Evolutionary conservation across 2,113 vertebrate genomes (phyloP).

Genomic region (Corythoichthys intestinalis): DNA sequence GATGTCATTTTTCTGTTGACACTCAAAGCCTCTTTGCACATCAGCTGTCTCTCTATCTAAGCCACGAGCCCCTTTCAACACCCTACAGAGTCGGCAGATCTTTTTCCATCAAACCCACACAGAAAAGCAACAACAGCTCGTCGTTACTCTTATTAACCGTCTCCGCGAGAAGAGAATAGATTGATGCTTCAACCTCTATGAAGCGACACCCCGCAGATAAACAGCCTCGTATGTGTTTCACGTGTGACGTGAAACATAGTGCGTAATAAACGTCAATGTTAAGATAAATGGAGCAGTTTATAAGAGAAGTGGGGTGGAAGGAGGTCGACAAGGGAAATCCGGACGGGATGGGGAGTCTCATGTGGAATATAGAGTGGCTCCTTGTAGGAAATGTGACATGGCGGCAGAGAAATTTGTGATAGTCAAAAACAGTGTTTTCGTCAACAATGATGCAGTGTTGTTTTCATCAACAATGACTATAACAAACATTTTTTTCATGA

Average conservation of each 20-base stretch:
- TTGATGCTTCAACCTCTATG: background rate
- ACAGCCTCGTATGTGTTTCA: background rate
- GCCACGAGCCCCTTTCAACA: background rate
- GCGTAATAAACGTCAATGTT: background rate
- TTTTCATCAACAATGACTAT: too few relatives aligned
- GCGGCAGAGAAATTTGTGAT: too few relatives aligned
- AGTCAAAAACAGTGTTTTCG: too few relatives aligned
- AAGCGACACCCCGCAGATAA: background rate
- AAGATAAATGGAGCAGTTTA: slow-evolving; percentile 21
- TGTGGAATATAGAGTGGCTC: slow-evolving; percentile 35
- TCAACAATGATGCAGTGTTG: too few relatives aligned
- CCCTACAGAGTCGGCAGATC: background rate
- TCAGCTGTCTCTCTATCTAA: background rate
- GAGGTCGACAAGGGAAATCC: slow-evolving; percentile 9
- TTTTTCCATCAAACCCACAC: background rate
- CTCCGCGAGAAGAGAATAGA: background rate
- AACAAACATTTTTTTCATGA: too few relatives aligned
- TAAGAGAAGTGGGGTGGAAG: background rate
- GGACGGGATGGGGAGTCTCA: slow-evolving; percentile 30
- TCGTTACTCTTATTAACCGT: background rate
- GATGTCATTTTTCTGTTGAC: background rate
- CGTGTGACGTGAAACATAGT: background rate
- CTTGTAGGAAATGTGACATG: slow-evolving; percentile 32
- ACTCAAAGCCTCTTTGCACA: background rate
- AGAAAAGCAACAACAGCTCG: background rate